Evolutionary conservation across 2,888 invertebrate species (phyloP), one percentile per base, ranked within the genome.

Genomic region (Andrena bucephala): DNA sequence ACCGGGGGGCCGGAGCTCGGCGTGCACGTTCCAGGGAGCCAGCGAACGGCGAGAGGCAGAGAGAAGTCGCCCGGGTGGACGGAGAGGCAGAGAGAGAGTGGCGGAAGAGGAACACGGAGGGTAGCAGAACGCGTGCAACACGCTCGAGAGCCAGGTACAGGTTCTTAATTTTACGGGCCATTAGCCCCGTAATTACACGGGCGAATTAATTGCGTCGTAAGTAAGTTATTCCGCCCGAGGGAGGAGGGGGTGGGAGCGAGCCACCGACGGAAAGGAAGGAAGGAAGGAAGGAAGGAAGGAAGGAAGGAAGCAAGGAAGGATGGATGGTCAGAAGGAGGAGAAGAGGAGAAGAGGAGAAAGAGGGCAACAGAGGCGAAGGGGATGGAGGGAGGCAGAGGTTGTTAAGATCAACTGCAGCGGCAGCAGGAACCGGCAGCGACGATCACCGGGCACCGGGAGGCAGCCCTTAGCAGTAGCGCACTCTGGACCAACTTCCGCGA

Each of bases 81-180:
- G 20, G 65, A 67, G 24, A 48, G 59, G 42, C 1, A 27, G 27
- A 5, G 29, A 50, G 54, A 62, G 67, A 68, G 16, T 24, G 24
- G 24, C 57, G 42, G 68, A 73, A 48, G 67, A 52, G 60, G 65
- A 73, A 27, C 10, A 31, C 31, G 77, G 54, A 72, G 81, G 81
- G 83, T 80, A 83, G 77, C 69, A 66, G 77, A 83, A 83, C 81
- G 87, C 81, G 87, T 82, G 87, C 83, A 88, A 87, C 87, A 84
- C 85, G 85, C 89, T 74, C 73, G 73, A 77, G 65, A 83, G 77
- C 52, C 83, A 79, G 87, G 87, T 89, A 84, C 87, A 77, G 88
- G 89, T 92, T 92, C 91, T 92, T 92, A 91, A 92, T 92, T 92
- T 92, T 89, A 92, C 90, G 90, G 88, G 88, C 91, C 90, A 92